phyloP scores from a whole-genome alignment of 2,888 invertebrate genomes.

The Eilema griseolum region DNA sequence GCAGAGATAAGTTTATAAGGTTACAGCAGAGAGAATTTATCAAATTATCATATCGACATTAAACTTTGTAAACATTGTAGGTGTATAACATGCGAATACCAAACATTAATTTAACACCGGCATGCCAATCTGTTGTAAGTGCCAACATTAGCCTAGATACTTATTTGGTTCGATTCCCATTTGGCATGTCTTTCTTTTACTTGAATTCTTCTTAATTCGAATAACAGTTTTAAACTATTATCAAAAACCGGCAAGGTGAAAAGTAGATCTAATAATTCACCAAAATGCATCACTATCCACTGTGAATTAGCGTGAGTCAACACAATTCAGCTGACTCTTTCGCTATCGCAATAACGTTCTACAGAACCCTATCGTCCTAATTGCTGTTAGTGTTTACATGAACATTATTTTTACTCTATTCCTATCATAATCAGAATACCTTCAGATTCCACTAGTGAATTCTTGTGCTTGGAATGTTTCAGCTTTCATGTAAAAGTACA shows the following conservation, averaged over 20 bases:
- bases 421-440: conserved; percentile 17
- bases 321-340: conserved; percentile 50
- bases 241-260: too few species aligned
- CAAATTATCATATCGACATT: background rate
- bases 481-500: conserved; percentile 23
- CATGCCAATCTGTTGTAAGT: background rate
- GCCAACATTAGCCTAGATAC: too few species aligned
- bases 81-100: background rate
- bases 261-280: too few species aligned
- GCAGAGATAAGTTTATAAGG: too few species aligned
- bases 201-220: too few species aligned
- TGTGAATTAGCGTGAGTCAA: background rate
- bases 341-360: conserved; percentile 59
- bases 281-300: background rate
- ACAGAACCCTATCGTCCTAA: conserved; percentile 20
- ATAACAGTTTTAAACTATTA: too few species aligned
- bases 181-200: too few species aligned
- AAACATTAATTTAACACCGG: background rate
- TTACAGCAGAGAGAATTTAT: too few species aligned
- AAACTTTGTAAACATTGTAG: too few species aligned
- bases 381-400: conserved; percentile 57
- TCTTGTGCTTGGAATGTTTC: conserved; percentile 46
- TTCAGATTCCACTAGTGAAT: conserved; percentile 20
- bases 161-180: too few species aligned
- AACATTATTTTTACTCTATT: conserved; percentile 54